Base-by-base conservation (phyloP, 2,888 invertebrate genomes). In the Eristalis tenax region DNA sequence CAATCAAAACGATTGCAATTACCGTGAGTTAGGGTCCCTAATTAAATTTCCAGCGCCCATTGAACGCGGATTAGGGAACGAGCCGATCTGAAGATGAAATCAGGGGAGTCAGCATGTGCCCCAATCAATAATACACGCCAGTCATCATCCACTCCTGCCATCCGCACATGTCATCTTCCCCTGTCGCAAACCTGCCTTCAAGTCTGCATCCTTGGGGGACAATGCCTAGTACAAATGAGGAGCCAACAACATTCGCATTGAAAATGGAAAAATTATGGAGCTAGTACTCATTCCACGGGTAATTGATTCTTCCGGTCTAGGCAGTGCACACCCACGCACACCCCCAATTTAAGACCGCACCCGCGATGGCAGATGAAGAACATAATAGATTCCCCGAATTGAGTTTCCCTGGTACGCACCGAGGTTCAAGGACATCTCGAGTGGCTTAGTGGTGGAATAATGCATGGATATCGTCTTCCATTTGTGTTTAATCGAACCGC, bases 221-320 rank as follows among this genome's bases (percentile, higher is more conserved):
- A 18, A 50, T 18, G 50, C 18, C 18, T 50, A 6, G 56, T 3
- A 26, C 10, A 40, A 77, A 50, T 15, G 10, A 15, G 22, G 32
- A 38, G 28, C 64, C 10, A 38, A 64, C 69, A 38, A 32, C 11
- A 80, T 66, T 35, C 11, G 1, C 8, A 8, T 2, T 8, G 50
- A 8, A 50, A 18, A 18, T 50, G 18, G 50, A 43, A 63, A 69
- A 69, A 61, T 66, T 50, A 90, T 59, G 82, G 83, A 79, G 87
- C 91, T 91, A 91, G 91, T 90, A 89, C 88, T 90, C 89, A 90
- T 91, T 91, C 89, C 89, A 88, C 86, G 83, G 89, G 84, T 89
- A 89, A 91, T 90, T 90, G 91, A 91, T 90, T 89, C 89, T 91
- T 91, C 90, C 90, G 91, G 90, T 90, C 90, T 90, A 50, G 32